A percentile compares a stretch with the other conserved stretches of the same genome.
Evolutionary conservation across 2,113 vertebrate genomes (phyloP).

Genomic region (Cranoglanis bouderius): DNA sequence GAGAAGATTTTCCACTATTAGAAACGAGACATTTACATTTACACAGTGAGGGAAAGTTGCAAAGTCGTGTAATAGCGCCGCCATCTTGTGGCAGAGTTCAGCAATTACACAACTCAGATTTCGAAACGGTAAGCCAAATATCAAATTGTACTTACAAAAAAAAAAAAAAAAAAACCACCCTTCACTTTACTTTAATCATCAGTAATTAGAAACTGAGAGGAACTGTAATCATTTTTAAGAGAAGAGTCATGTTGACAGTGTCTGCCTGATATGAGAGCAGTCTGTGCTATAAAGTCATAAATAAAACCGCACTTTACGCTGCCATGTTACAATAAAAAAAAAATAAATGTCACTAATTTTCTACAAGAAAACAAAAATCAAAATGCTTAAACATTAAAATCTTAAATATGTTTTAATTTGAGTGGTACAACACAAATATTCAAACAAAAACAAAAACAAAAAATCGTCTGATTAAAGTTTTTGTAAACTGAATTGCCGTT

Average conservation of each 20-base stretch:
- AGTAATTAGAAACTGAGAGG: not conserved
- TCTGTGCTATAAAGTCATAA: too few species aligned
- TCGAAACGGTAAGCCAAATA: not conserved
- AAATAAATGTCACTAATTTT: too few species aligned
- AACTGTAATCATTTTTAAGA: not conserved
- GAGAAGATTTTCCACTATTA: not conserved
- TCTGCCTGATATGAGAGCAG: too few species aligned
- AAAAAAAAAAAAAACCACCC: too few species aligned
- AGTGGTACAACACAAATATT: not conserved
- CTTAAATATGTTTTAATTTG: not conserved
- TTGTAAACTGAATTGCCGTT: too few species aligned
- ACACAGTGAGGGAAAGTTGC: not conserved
- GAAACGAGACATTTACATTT: not conserved
- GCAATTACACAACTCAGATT: not conserved
- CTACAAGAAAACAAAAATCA: too few species aligned
- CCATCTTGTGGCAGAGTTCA: conserved; percentile 43
- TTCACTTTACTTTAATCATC: too few species aligned
- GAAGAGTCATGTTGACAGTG: not conserved
- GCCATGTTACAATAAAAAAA: too few species aligned
- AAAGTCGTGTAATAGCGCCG: not conserved
- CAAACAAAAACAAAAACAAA: too few species aligned
- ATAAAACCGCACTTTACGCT: too few species aligned
- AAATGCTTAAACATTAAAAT: too few species aligned
- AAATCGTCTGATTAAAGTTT: too few species aligned
- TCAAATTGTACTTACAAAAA: not conserved